Evolutionary conservation across 2,888 invertebrate genomes (phyloP).

Genomic region (Conus canariensis): DNA sequence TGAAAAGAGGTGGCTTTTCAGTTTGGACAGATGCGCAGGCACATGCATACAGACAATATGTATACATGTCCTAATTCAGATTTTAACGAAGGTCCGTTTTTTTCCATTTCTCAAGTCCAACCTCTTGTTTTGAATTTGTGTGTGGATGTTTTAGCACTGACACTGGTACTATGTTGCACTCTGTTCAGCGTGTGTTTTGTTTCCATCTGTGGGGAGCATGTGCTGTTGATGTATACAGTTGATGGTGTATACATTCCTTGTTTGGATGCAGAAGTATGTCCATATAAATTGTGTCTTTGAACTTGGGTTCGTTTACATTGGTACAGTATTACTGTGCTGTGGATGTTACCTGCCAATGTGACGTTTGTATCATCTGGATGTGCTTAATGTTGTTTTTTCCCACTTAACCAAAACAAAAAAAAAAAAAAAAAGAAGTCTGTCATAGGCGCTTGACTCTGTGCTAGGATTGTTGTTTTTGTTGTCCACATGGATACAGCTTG

Average conservation of each 20-base stretch:
- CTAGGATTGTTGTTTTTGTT: neutral
- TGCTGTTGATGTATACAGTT: neutral
- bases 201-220: neutral
- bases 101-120: no score
- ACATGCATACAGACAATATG: no score
- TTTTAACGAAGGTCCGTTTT: no score
- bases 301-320: neutral
- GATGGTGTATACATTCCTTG: constrained; percentile 18
- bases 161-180: no score
- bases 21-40: no score
- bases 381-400: neutral
- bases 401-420: neutral
- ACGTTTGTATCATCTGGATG: neutral
- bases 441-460: neutral
- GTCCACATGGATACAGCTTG: no score
- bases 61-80: no score
- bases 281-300: neutral
- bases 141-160: no score
- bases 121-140: no score
- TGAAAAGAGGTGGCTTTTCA: no score
- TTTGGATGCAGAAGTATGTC: neutral
- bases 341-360: neutral
- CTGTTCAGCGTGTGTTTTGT: neutral
- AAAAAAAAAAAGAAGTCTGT: neutral
- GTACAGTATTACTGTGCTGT: neutral